phyloP scores from a whole-genome alignment of 2,113 vertebrate genomes.

The Hippocampus guttulatus region DNA sequence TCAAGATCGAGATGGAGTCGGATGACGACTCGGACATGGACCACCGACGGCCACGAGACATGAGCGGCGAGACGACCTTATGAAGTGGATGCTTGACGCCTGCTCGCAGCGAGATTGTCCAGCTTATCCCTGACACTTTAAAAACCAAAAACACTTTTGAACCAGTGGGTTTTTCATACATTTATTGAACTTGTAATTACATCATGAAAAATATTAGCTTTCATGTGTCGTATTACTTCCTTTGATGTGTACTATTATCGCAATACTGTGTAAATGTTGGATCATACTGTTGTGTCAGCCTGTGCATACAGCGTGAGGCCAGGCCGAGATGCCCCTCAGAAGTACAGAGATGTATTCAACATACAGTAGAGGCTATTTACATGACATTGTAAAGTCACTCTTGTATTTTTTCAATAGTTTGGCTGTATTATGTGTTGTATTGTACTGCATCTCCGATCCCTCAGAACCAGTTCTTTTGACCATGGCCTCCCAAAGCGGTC shows the following conservation, averaged over 20 bases:
- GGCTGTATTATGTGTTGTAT: not conserved
- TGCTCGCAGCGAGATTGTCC: not conserved
- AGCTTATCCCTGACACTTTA: not conserved
- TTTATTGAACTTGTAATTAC: not conserved
- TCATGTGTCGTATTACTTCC: not conserved
- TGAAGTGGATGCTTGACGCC: slow-evolving; percentile 47
- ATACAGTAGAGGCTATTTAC: not conserved
- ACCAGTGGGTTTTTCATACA: not conserved
- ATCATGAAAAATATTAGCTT: not conserved
- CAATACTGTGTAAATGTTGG: not conserved
- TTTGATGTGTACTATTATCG: not conserved
- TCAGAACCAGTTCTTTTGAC: not conserved
- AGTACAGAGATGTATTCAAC: not conserved
- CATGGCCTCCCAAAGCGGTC: not conserved
- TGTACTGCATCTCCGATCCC: not conserved
- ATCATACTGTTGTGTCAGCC: not conserved
- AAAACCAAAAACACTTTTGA: not conserved
- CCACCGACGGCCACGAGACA: slow-evolving; percentile 72
- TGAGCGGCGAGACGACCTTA: slow-evolving; percentile 85
- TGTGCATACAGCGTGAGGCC: not conserved
- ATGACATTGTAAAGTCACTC: slow-evolving; percentile 1
- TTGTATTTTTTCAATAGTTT: not conserved
- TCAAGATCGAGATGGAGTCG: slow-evolving; percentile 96
- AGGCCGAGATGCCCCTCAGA: not conserved
- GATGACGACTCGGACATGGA: slow-evolving; percentile 84